Percentiles rank a stretch among this genome's conserved stretches.
These are phyloP conservation scores for Oncorhynchus clarkii DNA, from an alignment of 2,113 vertebrate species.

Conservation along the genomic window DNA sequence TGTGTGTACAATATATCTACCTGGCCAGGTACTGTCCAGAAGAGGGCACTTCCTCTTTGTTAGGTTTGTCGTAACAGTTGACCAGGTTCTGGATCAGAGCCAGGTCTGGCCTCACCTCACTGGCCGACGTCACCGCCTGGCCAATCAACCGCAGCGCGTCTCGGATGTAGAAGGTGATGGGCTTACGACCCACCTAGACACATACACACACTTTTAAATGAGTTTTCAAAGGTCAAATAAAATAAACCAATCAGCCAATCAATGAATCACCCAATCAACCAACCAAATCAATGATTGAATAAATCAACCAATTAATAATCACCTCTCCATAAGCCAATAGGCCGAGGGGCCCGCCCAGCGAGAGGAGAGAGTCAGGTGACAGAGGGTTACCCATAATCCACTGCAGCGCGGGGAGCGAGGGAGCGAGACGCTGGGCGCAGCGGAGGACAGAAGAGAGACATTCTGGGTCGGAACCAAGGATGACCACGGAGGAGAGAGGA, in stretches of 20 bases:
- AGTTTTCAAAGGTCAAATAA: too few species aligned
- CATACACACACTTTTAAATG: too few species aligned
- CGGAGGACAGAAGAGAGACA: constrained; percentile 72
- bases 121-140: constrained; percentile 71
- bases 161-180: constrained; percentile 81
- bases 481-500: constrained; percentile 74
- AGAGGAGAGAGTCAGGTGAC: constrained; percentile 78
- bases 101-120: constrained; percentile 65
- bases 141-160: constrained; percentile 82
- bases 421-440: constrained; percentile 67
- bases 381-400: constrained; percentile 91
- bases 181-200: constrained; percentile 66
- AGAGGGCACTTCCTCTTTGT: constrained; percentile 58
- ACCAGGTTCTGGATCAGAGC: constrained; percentile 71
- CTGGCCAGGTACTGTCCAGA: constrained; percentile 77
- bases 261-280: too few species aligned
- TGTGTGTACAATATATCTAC: constrained; percentile 43
- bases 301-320: too few species aligned
- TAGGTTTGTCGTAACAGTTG: constrained; percentile 75
- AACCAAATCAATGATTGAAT: too few species aligned
- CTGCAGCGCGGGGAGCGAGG: constrained; percentile 74
- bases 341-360: constrained; percentile 81
- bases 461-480: constrained; percentile 81
- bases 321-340: constrained; percentile 86
- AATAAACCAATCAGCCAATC: too few species aligned